phyloP scores from a whole-genome alignment of 2,113 vertebrate species.

The Peromyscus leucopus region DNA sequence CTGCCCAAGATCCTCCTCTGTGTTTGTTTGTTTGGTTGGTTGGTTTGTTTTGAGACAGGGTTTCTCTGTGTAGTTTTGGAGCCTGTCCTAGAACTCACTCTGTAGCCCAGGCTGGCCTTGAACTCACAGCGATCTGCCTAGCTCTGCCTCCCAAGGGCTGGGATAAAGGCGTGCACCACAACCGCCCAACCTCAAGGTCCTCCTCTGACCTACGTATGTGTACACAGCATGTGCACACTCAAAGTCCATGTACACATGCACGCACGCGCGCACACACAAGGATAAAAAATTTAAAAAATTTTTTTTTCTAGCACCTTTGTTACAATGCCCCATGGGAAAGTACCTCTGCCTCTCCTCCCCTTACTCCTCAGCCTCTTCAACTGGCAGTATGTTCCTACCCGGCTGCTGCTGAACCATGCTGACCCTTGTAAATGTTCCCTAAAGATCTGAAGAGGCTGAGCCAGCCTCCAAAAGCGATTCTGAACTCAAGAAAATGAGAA shows the following conservation, averaged over 20 bases:
- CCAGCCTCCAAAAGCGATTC: neutral
- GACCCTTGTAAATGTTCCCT: neutral
- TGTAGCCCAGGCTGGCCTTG: too few relatives aligned
- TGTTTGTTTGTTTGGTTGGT: too few relatives aligned
- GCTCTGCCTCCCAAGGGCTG: too few relatives aligned
- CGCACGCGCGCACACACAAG: neutral
- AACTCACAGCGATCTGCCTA: too few relatives aligned
- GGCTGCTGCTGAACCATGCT: neutral
- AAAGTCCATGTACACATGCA: neutral
- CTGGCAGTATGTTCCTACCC: neutral
- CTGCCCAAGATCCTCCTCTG: neutral
- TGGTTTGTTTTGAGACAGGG: too few relatives aligned
- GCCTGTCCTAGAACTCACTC: too few relatives aligned
- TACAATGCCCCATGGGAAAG: neutral
- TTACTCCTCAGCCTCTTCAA: neutral
- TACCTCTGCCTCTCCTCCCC: neutral
- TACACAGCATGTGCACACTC: neutral
- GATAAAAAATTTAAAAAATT: neutral
- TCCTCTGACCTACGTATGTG: neutral
- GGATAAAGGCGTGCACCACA: too few relatives aligned
- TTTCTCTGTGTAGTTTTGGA: too few relatives aligned
- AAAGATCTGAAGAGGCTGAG: neutral
- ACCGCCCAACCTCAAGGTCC: neutral
- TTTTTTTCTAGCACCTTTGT: neutral
- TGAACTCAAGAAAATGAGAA: slow-evolving; percentile 24